Conservation (phyloP, 2,888 invertebrate species). For the Scaptomyza caliginosa region DNA sequence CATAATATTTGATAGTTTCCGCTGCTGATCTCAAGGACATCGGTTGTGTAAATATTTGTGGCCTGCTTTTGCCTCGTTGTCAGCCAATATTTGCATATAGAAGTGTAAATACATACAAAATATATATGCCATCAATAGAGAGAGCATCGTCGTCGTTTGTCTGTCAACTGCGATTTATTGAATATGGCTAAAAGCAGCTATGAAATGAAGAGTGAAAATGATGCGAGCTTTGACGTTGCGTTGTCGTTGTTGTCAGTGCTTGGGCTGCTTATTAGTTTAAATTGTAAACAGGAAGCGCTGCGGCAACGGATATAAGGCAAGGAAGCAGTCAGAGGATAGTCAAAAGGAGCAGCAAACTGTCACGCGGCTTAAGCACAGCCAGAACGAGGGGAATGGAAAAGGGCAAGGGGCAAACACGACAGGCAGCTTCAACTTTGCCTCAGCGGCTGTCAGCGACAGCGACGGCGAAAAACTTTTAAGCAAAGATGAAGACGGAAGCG, state of each 20-base stretch:
- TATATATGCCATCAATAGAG: background rate
- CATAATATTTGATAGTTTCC: conserved; percentile 29
- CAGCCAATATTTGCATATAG: conserved; percentile 38
- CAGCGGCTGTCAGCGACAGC: conserved; percentile 60
- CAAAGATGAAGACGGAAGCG: conserved; percentile 23
- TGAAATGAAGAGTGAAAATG: conserved; percentile 66
- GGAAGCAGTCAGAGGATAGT: conserved; percentile 1
- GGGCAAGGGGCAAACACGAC: conserved; percentile 24
- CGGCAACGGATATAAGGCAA: conserved; percentile 72
- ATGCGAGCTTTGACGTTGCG: conserved; percentile 30
- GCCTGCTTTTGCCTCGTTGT: background rate
- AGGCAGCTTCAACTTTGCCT: conserved; percentile 49
- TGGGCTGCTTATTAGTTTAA: conserved; percentile 71
- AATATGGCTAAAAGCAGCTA: conserved; percentile 52
- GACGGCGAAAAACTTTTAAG: conserved; percentile 55
- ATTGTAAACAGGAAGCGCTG: conserved; percentile 75
- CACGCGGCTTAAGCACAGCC: conserved; percentile 5
- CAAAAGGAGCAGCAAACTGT: conserved; percentile 3
- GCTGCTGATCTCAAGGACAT: background rate
- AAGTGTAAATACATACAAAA: conserved; percentile 2
- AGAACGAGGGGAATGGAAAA: background rate
- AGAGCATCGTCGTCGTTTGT: conserved; percentile 2
- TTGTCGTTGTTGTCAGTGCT: conserved; percentile 15
- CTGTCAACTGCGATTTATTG: conserved; percentile 66
- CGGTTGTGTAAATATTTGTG: conserved; percentile 34